Base-by-base conservation (phyloP, 1,140 invertebrate species). In the Drosophila murphyi region DNA sequence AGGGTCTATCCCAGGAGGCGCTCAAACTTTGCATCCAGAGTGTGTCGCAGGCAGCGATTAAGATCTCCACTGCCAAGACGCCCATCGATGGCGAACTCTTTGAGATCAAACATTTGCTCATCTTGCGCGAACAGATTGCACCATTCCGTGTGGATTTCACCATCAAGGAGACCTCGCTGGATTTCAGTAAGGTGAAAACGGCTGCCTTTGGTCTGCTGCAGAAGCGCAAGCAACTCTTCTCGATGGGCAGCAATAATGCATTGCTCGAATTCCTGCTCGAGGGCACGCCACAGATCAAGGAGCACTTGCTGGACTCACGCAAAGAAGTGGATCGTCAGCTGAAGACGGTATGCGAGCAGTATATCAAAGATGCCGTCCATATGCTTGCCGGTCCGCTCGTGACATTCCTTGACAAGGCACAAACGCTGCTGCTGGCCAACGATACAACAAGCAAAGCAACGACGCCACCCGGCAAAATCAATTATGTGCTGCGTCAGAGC, bases 131-230 rank as follows among this genome's bases (percentile, higher is more conserved):
- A 92, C 99, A 99, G 93, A 99, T 99, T 41, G 97, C 98, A 1
- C 98, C 99, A 0, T 99, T 99, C 92, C 98, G 99, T 93, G 97
- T 99, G 0, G 98, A 99, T 86, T 98, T 99, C 86, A 96, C 97
- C 0, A 95, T 98, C 0, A 97, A 97, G 92, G 98, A 99, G 93
- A 97, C 97, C 0, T 95, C 95, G 51, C 92, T 99, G 64, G 98
- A 99, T 93, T 99, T 99, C 90, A 98, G 96, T 64, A 96, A 96
- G 93, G 95, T 97, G 10, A 97, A 96, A 93, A 96, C 95, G 41
- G 97, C 97, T 52, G 98, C 98, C 0, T 96, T 97, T 85, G 96
- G 96, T 7, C 92, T 99, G 1, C 92, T 99, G 1, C 96, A 98
- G 78, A 97, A 97, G 76, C 95, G 97, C 48, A 96, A 96, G 29